Base-by-base conservation (phyloP, 2,797 vertebrate species). In the Sparus aurata region DNA sequence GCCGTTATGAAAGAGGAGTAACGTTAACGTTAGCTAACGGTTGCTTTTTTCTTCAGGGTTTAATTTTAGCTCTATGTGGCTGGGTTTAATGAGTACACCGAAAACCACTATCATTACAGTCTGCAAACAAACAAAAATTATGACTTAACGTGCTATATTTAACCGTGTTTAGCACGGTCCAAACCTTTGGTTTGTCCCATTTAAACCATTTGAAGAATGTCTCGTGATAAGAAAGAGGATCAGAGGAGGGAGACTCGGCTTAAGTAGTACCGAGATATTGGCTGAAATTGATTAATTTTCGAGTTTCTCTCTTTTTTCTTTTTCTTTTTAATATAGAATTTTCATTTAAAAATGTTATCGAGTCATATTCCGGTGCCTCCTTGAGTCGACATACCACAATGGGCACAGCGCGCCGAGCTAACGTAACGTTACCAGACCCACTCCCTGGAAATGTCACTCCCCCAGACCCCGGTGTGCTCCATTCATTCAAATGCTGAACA, bases 401-500 rank as follows among this genome's bases (percentile, higher is more conserved):
- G 50, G 62, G 11, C 27, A n/a, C 0, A 1, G 52, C 82, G 79
- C 78, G 63, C 69, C 47, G 9, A 0, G 34, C 38, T 22, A 70
- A 62, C 63, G 45, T 20, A n/a, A n/a, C n/a, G n/a, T n/a, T n/a
- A 23, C 4, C 0, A 54, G 77, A 75, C 12, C 73, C 79, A 45
- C 43, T 45, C n/a, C 5, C 17, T 72, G 2, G 4, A 69, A 52
- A 74, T 49, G 85, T 82, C 77, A 80, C 0, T 38, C 18, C 0
- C 41, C 73, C 34, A 34, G 34, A 8, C 7, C 8, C 34, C 47
- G 66, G 49, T 6, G n/a, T 0, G 46, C 20, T 69, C 43, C 77
- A 68, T 87, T 88, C 84, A 89, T 85, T 80, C 69, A 65, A 4
- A 4, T 0, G 13, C 2, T 22, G 3, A 17, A 11, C 10, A 10